Evolutionary conservation across 2,888 invertebrate genomes (phyloP).

Genomic region (Ptilodon capucinus): DNA sequence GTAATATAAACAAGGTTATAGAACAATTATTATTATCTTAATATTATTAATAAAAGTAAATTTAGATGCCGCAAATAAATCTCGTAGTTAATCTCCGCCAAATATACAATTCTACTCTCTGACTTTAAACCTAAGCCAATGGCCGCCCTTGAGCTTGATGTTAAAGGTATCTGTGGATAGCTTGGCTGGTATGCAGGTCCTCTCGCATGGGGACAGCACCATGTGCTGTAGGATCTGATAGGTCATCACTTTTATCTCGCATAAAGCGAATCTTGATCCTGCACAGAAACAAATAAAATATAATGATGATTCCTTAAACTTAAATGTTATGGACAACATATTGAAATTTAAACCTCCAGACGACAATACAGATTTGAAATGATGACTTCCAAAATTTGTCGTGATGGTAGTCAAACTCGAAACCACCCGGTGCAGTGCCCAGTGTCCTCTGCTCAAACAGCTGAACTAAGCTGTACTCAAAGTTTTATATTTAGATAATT

Average conservation of each 20-base stretch:
- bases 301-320: too few relatives aligned
- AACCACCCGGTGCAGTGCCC: too few relatives aligned
- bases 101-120: conserved; percentile 16
- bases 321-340: too few relatives aligned
- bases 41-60: too few relatives aligned
- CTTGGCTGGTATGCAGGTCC: conserved; percentile 41
- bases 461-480: too few relatives aligned
- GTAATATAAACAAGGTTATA: not conserved
- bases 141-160: conserved; percentile 47
- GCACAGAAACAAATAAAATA: conserved; percentile 1
- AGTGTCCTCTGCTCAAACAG: too few relatives aligned
- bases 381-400: too few relatives aligned
- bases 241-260: conserved; percentile 58
- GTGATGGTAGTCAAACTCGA: too few relatives aligned
- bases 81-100: not conserved
- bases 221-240: conserved; percentile 53
- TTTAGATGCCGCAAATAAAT: not conserved
- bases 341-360: too few relatives aligned
- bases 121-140: conserved; percentile 45
- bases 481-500: too few relatives aligned
- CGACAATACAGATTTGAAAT: too few relatives aligned
- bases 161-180: conserved; percentile 40
- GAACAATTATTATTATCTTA: not conserved
- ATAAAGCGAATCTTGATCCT: conserved; percentile 59
- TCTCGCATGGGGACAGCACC: conserved; percentile 46